Conservation (phyloP, 2,113 vertebrate genomes). For the Pelecanoides urinatrix region DNA sequence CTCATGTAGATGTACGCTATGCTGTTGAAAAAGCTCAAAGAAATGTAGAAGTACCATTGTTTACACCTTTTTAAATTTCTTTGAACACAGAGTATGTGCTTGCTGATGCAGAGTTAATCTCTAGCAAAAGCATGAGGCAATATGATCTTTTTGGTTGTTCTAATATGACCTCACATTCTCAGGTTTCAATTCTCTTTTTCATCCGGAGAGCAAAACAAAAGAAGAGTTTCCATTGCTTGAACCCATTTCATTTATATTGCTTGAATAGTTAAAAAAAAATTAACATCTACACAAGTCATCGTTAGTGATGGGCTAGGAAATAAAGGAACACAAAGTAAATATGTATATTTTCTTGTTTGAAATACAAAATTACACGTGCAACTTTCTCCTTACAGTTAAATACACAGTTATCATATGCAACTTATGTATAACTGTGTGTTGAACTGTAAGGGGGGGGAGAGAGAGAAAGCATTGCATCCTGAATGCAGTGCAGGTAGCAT, state of each 20-base stretch:
- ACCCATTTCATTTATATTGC: neutral
- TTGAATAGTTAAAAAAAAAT: neutral
- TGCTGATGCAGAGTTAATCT: neutral
- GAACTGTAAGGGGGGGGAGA: no score
- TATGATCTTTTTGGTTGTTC: neutral
- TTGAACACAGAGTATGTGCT: neutral
- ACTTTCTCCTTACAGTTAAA: neutral
- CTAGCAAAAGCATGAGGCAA: neutral
- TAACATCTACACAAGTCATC: neutral
- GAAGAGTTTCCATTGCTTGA: neutral
- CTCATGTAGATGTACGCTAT: fast-evolving
- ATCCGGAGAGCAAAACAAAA: neutral
- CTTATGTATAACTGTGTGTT: neutral
- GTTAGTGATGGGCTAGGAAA: neutral
- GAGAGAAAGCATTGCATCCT: neutral
- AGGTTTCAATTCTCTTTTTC: neutral
- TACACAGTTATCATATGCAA: neutral
- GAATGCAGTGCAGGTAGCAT: neutral
- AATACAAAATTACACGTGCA: neutral
- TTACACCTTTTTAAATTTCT: neutral
- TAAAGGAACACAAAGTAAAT: neutral
- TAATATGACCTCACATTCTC: neutral
- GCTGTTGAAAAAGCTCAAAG: neutral
- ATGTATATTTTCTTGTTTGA: neutral
- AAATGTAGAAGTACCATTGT: neutral